Conservation (phyloP, 2,888 invertebrate species). For the Cosmopolites sordidus region DNA sequence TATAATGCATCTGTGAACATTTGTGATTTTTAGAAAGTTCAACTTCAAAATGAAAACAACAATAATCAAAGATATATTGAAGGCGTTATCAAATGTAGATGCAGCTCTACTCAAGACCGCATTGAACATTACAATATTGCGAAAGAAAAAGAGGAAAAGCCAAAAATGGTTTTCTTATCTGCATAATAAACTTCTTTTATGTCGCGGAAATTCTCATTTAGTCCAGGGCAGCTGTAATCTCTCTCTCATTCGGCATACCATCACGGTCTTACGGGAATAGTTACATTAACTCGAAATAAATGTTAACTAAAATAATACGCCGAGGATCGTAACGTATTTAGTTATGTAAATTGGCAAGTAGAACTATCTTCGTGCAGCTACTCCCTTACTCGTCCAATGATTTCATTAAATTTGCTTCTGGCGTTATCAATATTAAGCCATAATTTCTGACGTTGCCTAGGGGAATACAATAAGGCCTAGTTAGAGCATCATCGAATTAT, state of each 20-base stretch:
- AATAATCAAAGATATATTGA: too few species aligned
- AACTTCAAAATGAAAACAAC: too few species aligned
- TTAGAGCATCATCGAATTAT: too few species aligned
- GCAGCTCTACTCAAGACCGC: too few species aligned
- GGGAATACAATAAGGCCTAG: too few species aligned
- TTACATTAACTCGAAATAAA: background rate
- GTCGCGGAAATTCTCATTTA: background rate
- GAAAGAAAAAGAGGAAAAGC: too few species aligned
- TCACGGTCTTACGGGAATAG: background rate
- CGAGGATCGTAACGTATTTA: background rate
- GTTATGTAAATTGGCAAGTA: constrained; percentile 1
- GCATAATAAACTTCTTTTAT: too few species aligned
- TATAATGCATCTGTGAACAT: too few species aligned
- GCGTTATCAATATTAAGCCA: background rate
- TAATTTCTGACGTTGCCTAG: background rate
- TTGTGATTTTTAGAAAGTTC: too few species aligned
- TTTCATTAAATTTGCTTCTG: background rate
- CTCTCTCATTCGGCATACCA: background rate
- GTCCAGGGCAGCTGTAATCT: background rate
- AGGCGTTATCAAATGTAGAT: too few species aligned
- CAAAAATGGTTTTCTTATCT: too few species aligned
- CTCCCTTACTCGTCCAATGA: background rate
- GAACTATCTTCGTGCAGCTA: background rate
- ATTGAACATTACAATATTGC: too few species aligned
- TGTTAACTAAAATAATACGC: background rate